These are phyloP conservation scores for Bujurquina vittata DNA, from an alignment of 2,113 vertebrate genomes.

Conservation along the genomic window DNA sequence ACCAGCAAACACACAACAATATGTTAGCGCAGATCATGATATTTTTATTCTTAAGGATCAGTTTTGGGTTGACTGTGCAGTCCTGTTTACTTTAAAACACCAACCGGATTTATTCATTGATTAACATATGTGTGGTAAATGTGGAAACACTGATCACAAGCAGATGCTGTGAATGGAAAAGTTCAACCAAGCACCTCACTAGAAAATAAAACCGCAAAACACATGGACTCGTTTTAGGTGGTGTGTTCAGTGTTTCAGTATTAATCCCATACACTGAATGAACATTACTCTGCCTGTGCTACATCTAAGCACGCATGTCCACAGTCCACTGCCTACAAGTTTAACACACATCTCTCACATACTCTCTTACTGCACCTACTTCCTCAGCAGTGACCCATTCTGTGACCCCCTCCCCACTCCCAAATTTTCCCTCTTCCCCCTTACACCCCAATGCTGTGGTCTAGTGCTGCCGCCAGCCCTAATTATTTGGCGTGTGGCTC, in stretches of 20 bases:
- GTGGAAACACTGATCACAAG: slow-evolving; percentile 12
- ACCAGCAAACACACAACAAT: not conserved
- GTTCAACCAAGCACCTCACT: slow-evolving; percentile 8
- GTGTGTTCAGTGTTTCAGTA: not conserved
- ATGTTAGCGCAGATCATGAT: not conserved
- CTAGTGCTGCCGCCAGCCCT: slow-evolving; percentile 70
- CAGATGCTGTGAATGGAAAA: slow-evolving; percentile 14
- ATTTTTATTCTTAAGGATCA: slow-evolving; percentile 7
- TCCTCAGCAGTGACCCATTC: slow-evolving; percentile 49
- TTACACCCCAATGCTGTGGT: slow-evolving; percentile 54
- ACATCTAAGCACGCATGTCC: not conserved
- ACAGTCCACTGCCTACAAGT: slow-evolving; percentile 8
- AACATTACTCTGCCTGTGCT: not conserved
- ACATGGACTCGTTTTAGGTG: not conserved
- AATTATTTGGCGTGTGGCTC: slow-evolving; percentile 78
- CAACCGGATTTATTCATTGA: slow-evolving; percentile 12
- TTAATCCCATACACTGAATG: slow-evolving; percentile 10
- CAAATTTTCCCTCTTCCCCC: slow-evolving; percentile 38
- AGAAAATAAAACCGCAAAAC: not conserved
- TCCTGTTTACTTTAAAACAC: slow-evolving; percentile 12
- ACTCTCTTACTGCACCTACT: slow-evolving; percentile 24
- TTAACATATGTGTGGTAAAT: not conserved
- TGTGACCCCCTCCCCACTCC: slow-evolving; percentile 26
- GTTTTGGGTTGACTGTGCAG: not conserved
- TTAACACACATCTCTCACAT: not conserved